Conservation (phyloP, 2,888 invertebrate genomes). For the Gymnocheta viridis region DNA sequence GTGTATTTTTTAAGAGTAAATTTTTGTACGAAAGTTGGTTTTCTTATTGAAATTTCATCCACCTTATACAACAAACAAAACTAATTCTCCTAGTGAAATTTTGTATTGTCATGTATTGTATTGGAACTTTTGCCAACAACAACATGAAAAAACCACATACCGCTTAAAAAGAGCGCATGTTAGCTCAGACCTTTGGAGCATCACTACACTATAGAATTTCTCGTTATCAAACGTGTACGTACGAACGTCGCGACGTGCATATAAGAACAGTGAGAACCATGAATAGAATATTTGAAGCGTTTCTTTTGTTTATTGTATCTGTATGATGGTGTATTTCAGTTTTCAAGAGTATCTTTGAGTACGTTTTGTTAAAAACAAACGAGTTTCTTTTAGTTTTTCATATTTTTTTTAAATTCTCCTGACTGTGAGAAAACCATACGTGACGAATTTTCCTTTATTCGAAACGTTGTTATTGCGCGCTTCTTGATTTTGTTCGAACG, state of each 20-base stretch:
- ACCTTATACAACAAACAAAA: conserved; percentile 13
- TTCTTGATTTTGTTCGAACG: conserved; percentile 62
- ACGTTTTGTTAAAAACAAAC: conserved; percentile 69
- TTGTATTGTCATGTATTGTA: conserved; percentile 23
- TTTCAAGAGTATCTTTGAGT: conserved; percentile 70
- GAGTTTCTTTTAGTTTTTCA: conserved; percentile 49
- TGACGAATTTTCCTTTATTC: conserved; percentile 74
- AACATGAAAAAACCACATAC: background rate
- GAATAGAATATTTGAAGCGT: conserved; percentile 17
- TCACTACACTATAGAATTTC: conserved; percentile 1
- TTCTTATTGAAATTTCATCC: conserved; percentile 48
- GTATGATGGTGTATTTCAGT: background rate
- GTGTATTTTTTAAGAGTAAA: conserved; percentile 50
- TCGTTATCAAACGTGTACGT: conserved; percentile 19
- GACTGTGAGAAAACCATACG: conserved; percentile 51
- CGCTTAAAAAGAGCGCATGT: conserved; percentile 57
- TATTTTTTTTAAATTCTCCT: conserved; percentile 55
- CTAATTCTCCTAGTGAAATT: background rate
- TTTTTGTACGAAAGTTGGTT: conserved; percentile 2
- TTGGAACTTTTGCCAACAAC: conserved; percentile 35
- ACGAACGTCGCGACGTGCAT: background rate
- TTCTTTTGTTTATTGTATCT: conserved; percentile 22
- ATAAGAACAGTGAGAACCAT: conserved; percentile 40
- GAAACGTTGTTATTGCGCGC: conserved; percentile 65
- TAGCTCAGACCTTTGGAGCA: conserved; percentile 28